These are phyloP conservation scores for Hydrophis major DNA, from an alignment of 2,797 vertebrate species.

Conservation along the genomic window DNA sequence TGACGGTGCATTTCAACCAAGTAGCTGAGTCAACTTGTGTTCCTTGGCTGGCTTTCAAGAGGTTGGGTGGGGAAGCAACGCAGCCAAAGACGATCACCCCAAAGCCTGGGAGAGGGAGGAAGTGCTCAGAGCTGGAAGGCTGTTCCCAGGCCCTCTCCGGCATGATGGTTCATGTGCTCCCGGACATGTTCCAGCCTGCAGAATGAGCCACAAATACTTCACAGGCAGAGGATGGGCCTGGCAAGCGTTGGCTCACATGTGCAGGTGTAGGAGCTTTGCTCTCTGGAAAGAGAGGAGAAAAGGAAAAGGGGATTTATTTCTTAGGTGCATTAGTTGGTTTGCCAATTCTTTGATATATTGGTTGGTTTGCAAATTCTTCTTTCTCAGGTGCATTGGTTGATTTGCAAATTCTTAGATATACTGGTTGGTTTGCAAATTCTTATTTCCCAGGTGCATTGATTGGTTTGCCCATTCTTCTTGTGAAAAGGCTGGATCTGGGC, in stretches of 20 bases:
- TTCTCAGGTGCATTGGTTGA: no score
- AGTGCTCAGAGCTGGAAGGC: conserved; percentile 34
- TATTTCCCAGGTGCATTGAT: neutral
- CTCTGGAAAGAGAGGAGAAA: neutral
- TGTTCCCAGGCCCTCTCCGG: conserved; percentile 51
- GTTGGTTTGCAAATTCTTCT: neutral
- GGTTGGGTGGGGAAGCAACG: conserved; percentile 7
- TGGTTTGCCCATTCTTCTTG: neutral
- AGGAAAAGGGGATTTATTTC: neutral
- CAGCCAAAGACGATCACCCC: neutral
- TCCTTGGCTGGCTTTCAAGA: neutral
- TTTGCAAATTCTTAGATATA: neutral
- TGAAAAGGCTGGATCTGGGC: neutral
- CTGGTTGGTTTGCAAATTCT: neutral
- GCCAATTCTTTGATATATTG: neutral
- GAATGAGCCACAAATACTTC: conserved; percentile 29
- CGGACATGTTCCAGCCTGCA: conserved; percentile 54
- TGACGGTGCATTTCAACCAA: neutral
- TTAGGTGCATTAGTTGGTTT: neutral
- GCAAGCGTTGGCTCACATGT: conserved; percentile 43
- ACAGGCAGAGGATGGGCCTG: conserved; percentile 35
- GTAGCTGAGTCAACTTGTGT: neutral
- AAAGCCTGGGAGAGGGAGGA: conserved; percentile 37
- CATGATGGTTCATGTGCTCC: conserved; percentile 43
- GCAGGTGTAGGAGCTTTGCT: conserved; percentile 1